These are phyloP conservation scores for Furcula furcula DNA, from an alignment of 2,888 invertebrate species.

Conservation along the genomic window DNA sequence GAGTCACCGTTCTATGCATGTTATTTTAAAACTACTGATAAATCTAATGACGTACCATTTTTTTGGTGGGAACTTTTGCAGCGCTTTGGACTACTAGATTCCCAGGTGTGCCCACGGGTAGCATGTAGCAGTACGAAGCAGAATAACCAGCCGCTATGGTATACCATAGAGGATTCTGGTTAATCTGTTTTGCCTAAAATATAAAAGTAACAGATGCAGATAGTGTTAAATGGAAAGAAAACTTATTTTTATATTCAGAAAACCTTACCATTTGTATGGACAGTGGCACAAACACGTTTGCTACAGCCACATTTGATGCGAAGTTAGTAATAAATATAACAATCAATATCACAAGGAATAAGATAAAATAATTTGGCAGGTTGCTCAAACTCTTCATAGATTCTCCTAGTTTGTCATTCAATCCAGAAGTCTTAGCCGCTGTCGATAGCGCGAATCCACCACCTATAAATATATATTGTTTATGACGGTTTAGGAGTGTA, in stretches of 20 bases:
- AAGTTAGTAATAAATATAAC: slow-evolving; percentile 60
- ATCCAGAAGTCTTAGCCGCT: slow-evolving; percentile 42
- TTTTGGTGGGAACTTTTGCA: slow-evolving; percentile 57
- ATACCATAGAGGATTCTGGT: slow-evolving; percentile 53
- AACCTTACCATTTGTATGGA: slow-evolving; percentile 59
- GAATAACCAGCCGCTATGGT: slow-evolving; percentile 45
- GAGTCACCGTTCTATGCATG: too few species aligned
- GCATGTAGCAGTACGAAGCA: slow-evolving; percentile 63
- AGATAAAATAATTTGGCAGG: slow-evolving; percentile 35
- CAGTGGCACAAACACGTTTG: slow-evolving; percentile 59
- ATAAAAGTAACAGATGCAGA: not conserved
- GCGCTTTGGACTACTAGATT: slow-evolving; percentile 74
- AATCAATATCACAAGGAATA: slow-evolving; percentile 45
- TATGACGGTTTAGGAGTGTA: too few species aligned
- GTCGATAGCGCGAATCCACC: slow-evolving; percentile 58
- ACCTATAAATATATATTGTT: slow-evolving; percentile 32
- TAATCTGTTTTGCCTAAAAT: slow-evolving; percentile 51
- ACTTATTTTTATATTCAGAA: too few species aligned
- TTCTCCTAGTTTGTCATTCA: slow-evolving; percentile 51
- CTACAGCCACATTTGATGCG: slow-evolving; percentile 65
- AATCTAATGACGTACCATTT: slow-evolving; percentile 52
- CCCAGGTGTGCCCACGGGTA: slow-evolving; percentile 82
- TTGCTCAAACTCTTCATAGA: slow-evolving; percentile 24
- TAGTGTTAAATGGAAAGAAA: too few species aligned
- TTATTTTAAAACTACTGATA: not conserved